Base-by-base conservation (phyloP, 2,797 vertebrate species). In the Falco concolor region DNA sequence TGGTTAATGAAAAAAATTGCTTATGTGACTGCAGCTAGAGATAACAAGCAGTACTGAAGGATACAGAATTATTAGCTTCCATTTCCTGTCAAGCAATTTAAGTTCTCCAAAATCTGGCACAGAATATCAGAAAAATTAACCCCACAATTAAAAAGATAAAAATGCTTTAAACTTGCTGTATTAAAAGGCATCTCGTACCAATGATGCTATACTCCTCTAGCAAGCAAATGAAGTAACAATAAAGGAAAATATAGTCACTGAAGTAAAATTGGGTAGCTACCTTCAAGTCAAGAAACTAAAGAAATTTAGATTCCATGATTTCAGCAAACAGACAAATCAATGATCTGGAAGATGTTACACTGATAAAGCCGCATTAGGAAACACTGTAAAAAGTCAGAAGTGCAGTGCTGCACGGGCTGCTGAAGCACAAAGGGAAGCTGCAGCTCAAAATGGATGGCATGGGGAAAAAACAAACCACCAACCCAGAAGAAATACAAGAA, bases 401-500 rank as follows among this genome's bases (percentile, higher is more conserved):
- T 89, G 93, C 94, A 94, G 81, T 42, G 78, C 93, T 93, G 91
- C 75, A 79, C 5, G 5, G 54, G 84, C 90, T 93, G 92, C 75
- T 81, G 78, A 83, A 89, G 75, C 92, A 97, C 80, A 95, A 96
- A 96, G 87, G 52, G 38, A 89, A 92, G 84, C 94, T 87, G 86
- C 90, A 94, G 86, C 92, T 95, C 93, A 97, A 96, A 95, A 96
- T 96, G 96, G 95, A 96, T 89, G 93, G 76, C 84, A 59, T 7
- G 8, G 54, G 2, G 53, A 52, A 87, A 84, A 88, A 54, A 40
- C 40, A 59, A 54, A 53, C 13, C 28, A 57, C 2, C 34, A 34
- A 17, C 83, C 13, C 5, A 36, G 38, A 87, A 93, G 56, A 90
- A 90, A 87, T 77, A 34, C 23, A 65, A 86, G 50, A 79, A 72